These are phyloP conservation scores for Anser cygnoides DNA, from an alignment of 2,113 vertebrate genomes.

Conservation along the genomic window DNA sequence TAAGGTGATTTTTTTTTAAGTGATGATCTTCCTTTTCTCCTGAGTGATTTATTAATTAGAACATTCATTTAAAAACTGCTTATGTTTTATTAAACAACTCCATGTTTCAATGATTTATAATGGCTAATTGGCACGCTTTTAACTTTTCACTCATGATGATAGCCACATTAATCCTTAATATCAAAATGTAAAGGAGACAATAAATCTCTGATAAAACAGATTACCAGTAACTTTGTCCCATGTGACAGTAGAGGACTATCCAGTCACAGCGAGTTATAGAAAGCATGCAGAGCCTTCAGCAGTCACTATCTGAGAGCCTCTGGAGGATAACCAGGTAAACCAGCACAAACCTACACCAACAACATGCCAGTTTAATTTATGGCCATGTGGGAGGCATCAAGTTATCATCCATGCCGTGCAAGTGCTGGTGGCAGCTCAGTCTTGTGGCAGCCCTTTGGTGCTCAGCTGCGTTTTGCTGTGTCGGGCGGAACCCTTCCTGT, in stretches of 20 bases:
- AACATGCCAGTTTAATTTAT: neutral
- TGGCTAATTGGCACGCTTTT: constrained; percentile 40
- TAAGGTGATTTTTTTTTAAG: constrained; percentile 25
- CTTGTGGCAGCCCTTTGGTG: accelerated
- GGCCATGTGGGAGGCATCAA: neutral
- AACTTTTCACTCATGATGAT: neutral
- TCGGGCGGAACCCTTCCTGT: neutral
- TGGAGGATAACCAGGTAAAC: neutral
- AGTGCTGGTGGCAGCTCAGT: accelerated
- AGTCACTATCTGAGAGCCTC: neutral
- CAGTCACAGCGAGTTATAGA: accelerated
- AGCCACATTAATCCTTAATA: constrained; percentile 30
- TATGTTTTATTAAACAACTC: constrained; percentile 45
- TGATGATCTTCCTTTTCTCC: constrained; percentile 42
- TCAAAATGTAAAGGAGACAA: neutral
- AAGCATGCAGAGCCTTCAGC: accelerated
- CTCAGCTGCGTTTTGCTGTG: accelerated
- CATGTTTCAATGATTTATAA: constrained; percentile 53
- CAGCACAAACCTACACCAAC: neutral
- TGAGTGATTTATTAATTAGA: constrained; percentile 50
- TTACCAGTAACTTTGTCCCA: neutral
- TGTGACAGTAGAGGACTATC: neutral
- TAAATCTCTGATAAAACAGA: neutral
- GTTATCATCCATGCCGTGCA: accelerated
- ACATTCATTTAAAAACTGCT: constrained; percentile 45